Conservation (phyloP, 2,113 vertebrate genomes). For the Alectura lathami region DNA sequence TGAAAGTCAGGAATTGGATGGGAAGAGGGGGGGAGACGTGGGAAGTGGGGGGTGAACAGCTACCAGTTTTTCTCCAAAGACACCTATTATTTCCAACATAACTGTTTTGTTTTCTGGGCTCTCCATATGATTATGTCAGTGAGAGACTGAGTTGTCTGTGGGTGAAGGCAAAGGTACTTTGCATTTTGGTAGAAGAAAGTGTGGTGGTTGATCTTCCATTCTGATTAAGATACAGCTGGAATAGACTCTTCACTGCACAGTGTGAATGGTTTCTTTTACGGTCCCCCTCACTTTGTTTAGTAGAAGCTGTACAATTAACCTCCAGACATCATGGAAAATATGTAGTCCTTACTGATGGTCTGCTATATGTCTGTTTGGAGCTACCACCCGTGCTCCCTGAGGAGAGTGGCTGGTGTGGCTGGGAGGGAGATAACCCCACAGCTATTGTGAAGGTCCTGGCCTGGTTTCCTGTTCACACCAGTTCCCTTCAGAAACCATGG, state of each 20-base stretch:
- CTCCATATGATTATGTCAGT: background rate
- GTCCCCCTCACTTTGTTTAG: background rate
- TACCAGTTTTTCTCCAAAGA: conserved; percentile 24
- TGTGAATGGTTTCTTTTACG: background rate
- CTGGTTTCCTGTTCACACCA: background rate
- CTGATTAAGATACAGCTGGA: conserved; percentile 15
- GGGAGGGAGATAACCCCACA: background rate
- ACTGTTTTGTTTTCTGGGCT: background rate
- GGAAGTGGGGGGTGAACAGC: background rate
- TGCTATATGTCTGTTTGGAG: background rate
- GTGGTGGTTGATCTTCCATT: background rate
- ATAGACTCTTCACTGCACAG: background rate
- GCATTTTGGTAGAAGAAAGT: background rate
- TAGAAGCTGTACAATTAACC: background rate
- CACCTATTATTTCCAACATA: conserved; percentile 29
- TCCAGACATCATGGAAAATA: background rate
- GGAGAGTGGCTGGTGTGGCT: background rate
- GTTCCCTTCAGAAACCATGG: background rate
- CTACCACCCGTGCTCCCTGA: background rate
- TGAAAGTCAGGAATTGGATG: conserved; percentile 36
- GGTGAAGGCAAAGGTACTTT: background rate
- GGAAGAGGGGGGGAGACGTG: background rate
- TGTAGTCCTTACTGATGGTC: background rate
- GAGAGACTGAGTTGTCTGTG: background rate
- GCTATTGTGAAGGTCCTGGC: background rate